Evolutionary conservation across 2,888 invertebrate genomes (phyloP).

Genomic region (Enchytraeus crypticus): DNA sequence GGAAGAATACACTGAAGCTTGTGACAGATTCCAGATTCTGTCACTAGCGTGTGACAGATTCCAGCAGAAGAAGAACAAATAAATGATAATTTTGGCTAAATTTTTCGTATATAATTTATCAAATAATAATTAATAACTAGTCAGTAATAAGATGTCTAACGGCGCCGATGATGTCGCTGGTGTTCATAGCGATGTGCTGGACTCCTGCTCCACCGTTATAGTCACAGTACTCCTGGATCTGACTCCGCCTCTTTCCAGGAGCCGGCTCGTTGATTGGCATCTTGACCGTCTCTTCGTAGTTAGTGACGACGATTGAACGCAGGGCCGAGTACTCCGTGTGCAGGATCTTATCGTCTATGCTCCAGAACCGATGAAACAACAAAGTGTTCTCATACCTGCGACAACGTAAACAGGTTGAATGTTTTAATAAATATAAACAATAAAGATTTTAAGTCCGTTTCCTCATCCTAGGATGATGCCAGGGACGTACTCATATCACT

Average conservation of each 20-base stretch:
- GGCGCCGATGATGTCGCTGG: conserved; percentile 75
- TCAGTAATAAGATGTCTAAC: conserved; percentile 52
- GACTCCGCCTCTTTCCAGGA: conserved; percentile 82
- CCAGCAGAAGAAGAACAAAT: too few species aligned
- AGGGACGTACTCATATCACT: too few species aligned
- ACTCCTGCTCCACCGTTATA: conserved; percentile 96
- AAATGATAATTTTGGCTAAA: too few species aligned
- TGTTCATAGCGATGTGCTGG: conserved; percentile 95
- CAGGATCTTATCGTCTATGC: conserved; percentile 89
- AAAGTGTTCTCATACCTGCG: conserved; percentile 63
- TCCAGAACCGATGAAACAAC: conserved; percentile 86
- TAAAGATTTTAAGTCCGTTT: too few species aligned
- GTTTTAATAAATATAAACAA: neutral
- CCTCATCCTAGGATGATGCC: too few species aligned
- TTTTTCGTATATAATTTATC: too few species aligned
- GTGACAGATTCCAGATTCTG: too few species aligned
- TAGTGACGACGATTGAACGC: conserved; percentile 92
- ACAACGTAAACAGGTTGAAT: neutral
- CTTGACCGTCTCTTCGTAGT: conserved; percentile 93
- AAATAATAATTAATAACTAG: too few species aligned
- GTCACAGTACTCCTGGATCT: conserved; percentile 96
- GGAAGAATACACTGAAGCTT: too few species aligned
- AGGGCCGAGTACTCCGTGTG: conserved; percentile 92
- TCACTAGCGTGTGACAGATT: too few species aligned
- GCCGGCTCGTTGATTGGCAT: conserved; percentile 98